phyloP scores from a whole-genome alignment of 2,888 invertebrate species.

The Cephus spinipes region DNA sequence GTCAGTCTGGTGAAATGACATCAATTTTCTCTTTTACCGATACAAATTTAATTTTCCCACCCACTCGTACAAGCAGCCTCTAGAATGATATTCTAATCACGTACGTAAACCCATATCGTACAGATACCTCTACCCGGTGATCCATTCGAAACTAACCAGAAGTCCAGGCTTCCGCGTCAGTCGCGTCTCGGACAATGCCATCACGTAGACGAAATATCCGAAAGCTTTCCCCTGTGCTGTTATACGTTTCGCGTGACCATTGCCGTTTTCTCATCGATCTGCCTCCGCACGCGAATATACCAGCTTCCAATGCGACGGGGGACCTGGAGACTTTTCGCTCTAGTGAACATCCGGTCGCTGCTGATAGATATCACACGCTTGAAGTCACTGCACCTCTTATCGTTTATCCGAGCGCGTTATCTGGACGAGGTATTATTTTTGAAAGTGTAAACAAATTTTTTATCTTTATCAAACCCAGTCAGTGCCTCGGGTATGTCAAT shows the following conservation, averaged over 20 bases:
- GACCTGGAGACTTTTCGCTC: neutral
- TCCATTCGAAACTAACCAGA: neutral
- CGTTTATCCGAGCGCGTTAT: neutral
- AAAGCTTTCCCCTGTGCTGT: neutral
- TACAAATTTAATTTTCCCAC: too few species aligned
- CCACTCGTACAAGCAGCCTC: too few species aligned
- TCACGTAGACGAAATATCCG: neutral
- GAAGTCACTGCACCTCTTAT: neutral
- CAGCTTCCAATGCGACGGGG: neutral
- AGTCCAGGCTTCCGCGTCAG: neutral
- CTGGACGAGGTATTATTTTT: neutral
- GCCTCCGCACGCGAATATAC: neutral
- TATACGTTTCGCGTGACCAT: neutral
- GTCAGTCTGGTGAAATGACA: too few species aligned
- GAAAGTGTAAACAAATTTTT: too few species aligned
- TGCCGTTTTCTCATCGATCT: neutral
- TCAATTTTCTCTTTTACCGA: too few species aligned
- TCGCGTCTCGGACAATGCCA: neutral
- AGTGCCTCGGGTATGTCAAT: too few species aligned
- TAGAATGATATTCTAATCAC: neutral
- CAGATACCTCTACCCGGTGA: neutral
- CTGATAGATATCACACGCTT: neutral
- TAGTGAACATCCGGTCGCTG: neutral
- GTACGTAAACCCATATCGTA: neutral
- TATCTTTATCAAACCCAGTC: too few species aligned